Conservation (phyloP, 92 coral and sea anemone genomes). For the Epizoanthus illoricatus region DNA sequence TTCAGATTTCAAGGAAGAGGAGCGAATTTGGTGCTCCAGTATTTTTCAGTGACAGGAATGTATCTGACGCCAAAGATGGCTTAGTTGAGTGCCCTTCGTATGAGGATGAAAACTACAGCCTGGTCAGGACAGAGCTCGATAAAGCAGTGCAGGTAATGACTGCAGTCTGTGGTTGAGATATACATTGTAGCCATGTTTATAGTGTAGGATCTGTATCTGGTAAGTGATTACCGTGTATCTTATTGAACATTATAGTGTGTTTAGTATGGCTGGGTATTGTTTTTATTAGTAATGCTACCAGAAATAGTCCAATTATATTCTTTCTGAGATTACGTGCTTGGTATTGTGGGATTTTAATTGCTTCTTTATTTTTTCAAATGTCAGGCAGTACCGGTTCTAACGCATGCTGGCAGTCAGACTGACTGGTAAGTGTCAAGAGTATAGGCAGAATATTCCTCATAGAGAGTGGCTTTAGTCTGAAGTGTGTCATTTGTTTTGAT, state of each 20-base stretch:
- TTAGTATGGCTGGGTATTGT: too few relatives aligned
- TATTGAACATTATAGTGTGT: too few relatives aligned
- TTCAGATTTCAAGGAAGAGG: slow-evolving; percentile 89
- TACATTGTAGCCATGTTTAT: too few relatives aligned
- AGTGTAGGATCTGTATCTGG: too few relatives aligned
- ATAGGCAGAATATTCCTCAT: background rate
- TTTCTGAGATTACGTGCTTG: background rate
- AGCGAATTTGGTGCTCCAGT: slow-evolving; percentile 95
- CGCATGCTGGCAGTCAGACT: slow-evolving; percentile 80
- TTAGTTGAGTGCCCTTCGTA: slow-evolving; percentile 93
- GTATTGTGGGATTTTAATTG: too few relatives aligned
- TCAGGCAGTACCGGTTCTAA: slow-evolving; percentile 80
- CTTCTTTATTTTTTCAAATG: background rate
- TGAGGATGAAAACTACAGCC: slow-evolving; percentile 90
- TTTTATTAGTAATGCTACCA: background rate
- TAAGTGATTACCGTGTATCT: too few relatives aligned
- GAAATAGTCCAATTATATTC: background rate
- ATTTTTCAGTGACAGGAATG: slow-evolving; percentile 76
- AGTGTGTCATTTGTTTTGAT: too few relatives aligned
- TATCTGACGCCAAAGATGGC: slow-evolving; percentile 84
- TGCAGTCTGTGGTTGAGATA: too few relatives aligned
- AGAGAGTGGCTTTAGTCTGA: too few relatives aligned
- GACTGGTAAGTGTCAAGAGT: slow-evolving; percentile 61
- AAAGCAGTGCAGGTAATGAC: slow-evolving; percentile 80
- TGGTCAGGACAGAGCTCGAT: slow-evolving; percentile 74